phyloP scores from a whole-genome alignment of 1,140 invertebrate species.

The Drosophila littoralis region DNA sequence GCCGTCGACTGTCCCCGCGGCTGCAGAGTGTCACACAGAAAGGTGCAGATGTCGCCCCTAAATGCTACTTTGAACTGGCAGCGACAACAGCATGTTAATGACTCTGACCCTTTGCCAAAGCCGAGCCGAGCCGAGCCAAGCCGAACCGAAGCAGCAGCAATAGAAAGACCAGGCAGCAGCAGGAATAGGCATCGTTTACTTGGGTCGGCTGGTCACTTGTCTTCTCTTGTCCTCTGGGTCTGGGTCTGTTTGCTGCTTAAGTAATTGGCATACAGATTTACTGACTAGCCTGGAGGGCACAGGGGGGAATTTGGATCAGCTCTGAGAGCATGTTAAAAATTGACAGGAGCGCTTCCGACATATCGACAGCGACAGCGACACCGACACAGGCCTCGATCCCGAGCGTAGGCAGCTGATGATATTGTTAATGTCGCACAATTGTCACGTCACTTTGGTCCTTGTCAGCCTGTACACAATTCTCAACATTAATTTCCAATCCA shows the following conservation, averaged over 20 bases:
- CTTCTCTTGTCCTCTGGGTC: constrained; percentile 53
- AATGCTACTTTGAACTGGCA: constrained; percentile 60
- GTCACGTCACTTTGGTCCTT: constrained; percentile 42
- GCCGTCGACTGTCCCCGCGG: constrained; percentile 10
- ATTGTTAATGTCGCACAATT: constrained; percentile 46
- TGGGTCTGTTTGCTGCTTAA: constrained; percentile 63
- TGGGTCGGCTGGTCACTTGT: constrained; percentile 64
- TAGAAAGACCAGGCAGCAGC: constrained; percentile 1
- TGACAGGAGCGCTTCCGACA: background rate
- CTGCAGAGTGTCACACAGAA: constrained; percentile 47
- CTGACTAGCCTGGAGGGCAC: constrained; percentile 24
- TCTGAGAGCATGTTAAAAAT: constrained; percentile 10
- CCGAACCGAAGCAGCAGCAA: background rate
- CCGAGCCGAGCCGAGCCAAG: background rate
- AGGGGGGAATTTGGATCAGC: background rate
- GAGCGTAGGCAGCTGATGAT: background rate
- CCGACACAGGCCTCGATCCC: background rate
- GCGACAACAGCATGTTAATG: constrained; percentile 79
- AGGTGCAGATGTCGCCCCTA: constrained; percentile 76
- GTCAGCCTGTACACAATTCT: constrained; percentile 24
- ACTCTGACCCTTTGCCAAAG: constrained; percentile 67
- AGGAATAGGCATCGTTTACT: constrained; percentile 38
- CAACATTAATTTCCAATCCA: constrained; percentile 70
- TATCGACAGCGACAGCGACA: background rate
- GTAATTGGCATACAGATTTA: constrained; percentile 80